These are phyloP conservation scores for Eretmocerus hayati DNA, from an alignment of 2,888 invertebrate genomes.

Conservation along the genomic window DNA sequence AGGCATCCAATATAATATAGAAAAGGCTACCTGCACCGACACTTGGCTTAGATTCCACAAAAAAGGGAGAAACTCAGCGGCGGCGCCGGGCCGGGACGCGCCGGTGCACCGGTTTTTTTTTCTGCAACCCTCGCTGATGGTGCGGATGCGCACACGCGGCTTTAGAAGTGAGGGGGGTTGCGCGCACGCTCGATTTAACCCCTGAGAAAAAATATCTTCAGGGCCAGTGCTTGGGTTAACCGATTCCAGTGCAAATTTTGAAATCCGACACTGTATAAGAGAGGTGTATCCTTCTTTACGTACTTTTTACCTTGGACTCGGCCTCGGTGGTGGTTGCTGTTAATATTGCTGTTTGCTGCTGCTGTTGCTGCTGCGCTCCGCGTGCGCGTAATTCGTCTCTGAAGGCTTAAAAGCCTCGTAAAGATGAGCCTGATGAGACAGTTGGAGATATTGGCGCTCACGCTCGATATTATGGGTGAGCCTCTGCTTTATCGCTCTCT, in stretches of 20 bases:
- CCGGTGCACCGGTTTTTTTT: background rate
- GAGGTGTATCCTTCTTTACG: background rate
- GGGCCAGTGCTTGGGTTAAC: slow-evolving; percentile 39
- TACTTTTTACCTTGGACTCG: slow-evolving; percentile 6
- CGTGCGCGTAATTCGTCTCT: slow-evolving; percentile 35
- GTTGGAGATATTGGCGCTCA: slow-evolving; percentile 15
- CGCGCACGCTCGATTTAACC: slow-evolving; percentile 46
- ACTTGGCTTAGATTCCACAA: slow-evolving; percentile 21
- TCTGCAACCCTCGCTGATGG: background rate
- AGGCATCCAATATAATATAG: slow-evolving; percentile 23
- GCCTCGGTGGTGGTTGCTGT: too few relatives aligned
- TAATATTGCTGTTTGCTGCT: too few relatives aligned
- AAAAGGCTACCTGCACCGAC: slow-evolving; percentile 19
- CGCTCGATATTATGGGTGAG: background rate
- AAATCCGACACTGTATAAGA: slow-evolving; percentile 35
- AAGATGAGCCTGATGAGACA: slow-evolving; percentile 34
- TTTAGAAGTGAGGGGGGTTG: slow-evolving; percentile 24
- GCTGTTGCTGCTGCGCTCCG: slow-evolving; percentile 11
- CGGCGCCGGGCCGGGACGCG: background rate
- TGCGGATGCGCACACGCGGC: background rate
- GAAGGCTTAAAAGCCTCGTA: slow-evolving; percentile 46
- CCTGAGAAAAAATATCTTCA: slow-evolving; percentile 41
- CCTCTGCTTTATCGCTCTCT: slow-evolving; percentile 12
- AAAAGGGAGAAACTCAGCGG: slow-evolving; percentile 14
- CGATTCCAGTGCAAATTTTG: slow-evolving; percentile 43